These are phyloP conservation scores for Euwallacea fornicatus DNA, from an alignment of 1,140 invertebrate species.

Conservation along the genomic window DNA sequence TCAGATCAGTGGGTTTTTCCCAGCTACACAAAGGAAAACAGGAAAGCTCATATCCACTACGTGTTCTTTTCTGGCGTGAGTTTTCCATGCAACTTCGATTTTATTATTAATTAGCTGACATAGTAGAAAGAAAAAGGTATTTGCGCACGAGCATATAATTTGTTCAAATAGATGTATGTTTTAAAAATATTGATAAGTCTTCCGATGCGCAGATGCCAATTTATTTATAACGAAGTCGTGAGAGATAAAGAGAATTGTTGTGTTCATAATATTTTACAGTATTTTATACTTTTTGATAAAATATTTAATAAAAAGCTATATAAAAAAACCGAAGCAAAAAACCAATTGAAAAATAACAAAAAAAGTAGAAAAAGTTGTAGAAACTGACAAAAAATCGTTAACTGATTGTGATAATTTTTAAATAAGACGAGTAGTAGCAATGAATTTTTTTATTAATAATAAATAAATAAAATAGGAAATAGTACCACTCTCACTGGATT, in stretches of 20 bases:
- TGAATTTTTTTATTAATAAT: constrained; percentile 22
- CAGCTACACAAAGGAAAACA: too few relatives aligned
- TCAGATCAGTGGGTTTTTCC: too few relatives aligned
- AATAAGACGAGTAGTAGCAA: constrained; percentile 36
- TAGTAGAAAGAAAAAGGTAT: constrained; percentile 12
- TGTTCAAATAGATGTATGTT: constrained; percentile 1
- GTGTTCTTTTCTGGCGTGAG: too few relatives aligned
- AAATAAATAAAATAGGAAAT: too few relatives aligned
- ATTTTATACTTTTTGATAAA: constrained; percentile 56
- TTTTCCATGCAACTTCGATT: neutral
- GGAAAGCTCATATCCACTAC: too few relatives aligned
- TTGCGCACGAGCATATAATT: constrained; percentile 25
- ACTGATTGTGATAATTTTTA: constrained; percentile 36
- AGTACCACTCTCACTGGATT: too few relatives aligned
- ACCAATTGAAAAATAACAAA: constrained; percentile 44
- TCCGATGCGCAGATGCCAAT: constrained; percentile 40
- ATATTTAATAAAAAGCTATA: constrained; percentile 41
- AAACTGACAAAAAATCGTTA: constrained; percentile 31
- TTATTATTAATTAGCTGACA: constrained; percentile 22
- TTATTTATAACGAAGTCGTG: constrained; percentile 46
- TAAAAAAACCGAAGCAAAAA: constrained; percentile 42
- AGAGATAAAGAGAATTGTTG: constrained; percentile 55
- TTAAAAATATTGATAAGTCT: constrained; percentile 39
- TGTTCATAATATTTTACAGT: constrained; percentile 54
- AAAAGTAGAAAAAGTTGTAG: constrained; percentile 10